A percentile compares a stretch with the other conserved stretches of the same genome.
Conservation (phyloP, 1,140 invertebrate species). For the Drosophila erecta region DNA sequence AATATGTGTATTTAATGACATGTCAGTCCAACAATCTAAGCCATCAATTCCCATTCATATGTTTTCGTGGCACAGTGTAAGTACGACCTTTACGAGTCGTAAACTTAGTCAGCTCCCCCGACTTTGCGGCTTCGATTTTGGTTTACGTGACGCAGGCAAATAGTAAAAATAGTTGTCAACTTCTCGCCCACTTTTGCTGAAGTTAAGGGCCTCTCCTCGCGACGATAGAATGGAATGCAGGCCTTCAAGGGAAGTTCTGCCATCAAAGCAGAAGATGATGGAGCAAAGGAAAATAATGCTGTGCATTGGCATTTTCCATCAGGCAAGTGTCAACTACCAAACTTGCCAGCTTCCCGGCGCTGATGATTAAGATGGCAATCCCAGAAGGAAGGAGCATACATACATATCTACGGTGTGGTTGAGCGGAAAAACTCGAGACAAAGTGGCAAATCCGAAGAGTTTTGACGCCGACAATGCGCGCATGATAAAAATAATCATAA, state of each 20-base stretch:
- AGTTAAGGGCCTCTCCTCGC: neutral
- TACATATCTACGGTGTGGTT: neutral
- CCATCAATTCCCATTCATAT: neutral
- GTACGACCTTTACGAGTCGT: slow-evolving; percentile 2
- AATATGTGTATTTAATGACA: neutral
- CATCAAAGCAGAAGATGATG: slow-evolving; percentile 1
- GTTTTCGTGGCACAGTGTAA: neutral
- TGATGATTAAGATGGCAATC: slow-evolving; percentile 23
- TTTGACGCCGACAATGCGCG: slow-evolving; percentile 27
- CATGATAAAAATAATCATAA: slow-evolving; percentile 44
- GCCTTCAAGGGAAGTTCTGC: neutral
- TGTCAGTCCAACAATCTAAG: neutral
- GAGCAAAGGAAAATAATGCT: neutral
- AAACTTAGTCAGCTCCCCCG: slow-evolving; percentile 2
- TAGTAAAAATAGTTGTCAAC: slow-evolving; percentile 18
- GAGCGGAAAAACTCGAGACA: slow-evolving; percentile 6
- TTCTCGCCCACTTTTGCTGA: slow-evolving; percentile 6
- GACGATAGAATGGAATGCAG: slow-evolving; percentile 18
- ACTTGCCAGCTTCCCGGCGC: slow-evolving; percentile 3
- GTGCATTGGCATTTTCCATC: slow-evolving; percentile 7
- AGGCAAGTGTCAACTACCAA: slow-evolving; percentile 10
- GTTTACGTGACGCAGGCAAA: slow-evolving; percentile 19
- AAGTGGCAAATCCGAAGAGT: slow-evolving; percentile 38
- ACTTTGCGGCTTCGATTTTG: slow-evolving; percentile 21
- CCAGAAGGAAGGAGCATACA: neutral